phyloP scores from a whole-genome alignment of 2,113 vertebrate species.

The Callochromis pleurospilus region DNA sequence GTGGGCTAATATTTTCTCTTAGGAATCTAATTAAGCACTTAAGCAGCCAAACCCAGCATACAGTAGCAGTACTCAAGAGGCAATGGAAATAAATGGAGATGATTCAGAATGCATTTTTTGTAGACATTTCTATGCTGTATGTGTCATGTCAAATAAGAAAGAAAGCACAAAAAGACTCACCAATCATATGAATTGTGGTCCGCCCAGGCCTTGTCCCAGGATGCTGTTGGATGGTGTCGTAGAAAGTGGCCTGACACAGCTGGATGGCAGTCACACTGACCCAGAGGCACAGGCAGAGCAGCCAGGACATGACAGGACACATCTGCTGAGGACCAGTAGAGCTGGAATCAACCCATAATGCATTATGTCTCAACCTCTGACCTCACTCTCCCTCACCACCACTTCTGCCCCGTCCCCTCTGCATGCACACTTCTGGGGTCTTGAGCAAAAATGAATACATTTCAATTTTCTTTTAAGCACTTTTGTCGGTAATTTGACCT shows the following conservation, averaged over 20 bases:
- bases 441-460: background rate
- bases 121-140: background rate
- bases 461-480: background rate
- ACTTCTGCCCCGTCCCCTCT: background rate
- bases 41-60: background rate
- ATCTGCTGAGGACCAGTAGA: conserved; percentile 71
- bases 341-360: conserved; percentile 52
- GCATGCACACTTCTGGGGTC: background rate
- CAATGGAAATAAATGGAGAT: background rate
- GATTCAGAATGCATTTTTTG: background rate
- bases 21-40: background rate
- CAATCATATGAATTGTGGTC: conserved; percentile 70
- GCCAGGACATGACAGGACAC: conserved; percentile 95
- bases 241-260: conserved; percentile 89
- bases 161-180: conserved; percentile 34
- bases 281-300: conserved; percentile 89
- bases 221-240: conserved; percentile 88
- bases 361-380: conserved; percentile 20
- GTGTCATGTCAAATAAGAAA: background rate
- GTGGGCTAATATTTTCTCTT: background rate
- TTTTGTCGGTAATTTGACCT: background rate
- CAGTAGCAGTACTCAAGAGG: background rate
- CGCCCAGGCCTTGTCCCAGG: conserved; percentile 88
- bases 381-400: background rate
- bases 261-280: conserved; percentile 84